These are phyloP conservation scores for Porites lobata DNA, from an alignment of 92 coral and sea anemone species.

Conservation along the genomic window DNA sequence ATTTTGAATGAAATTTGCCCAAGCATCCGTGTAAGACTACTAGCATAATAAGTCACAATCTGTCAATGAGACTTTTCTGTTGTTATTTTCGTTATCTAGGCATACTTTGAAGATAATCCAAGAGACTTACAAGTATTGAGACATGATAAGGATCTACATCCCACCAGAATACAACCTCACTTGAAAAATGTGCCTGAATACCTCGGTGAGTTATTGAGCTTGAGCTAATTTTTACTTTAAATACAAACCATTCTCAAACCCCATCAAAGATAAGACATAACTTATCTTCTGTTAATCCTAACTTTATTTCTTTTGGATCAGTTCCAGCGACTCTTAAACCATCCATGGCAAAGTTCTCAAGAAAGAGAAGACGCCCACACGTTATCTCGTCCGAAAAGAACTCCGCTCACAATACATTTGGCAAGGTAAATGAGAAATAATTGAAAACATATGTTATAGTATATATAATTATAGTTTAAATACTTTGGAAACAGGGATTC, in stretches of 20 bases:
- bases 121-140: constrained; percentile 95
- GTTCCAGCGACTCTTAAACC: constrained; percentile 93
- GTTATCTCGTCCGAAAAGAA: constrained; percentile 68
- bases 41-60: no score
- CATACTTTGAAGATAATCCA: constrained; percentile 98
- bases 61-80: no score
- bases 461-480: no score
- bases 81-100: constrained; percentile 38
- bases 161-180: constrained; percentile 95
- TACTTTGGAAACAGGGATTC: no score
- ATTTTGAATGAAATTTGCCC: no score
- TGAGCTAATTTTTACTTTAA: neutral
- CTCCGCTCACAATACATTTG: constrained; percentile 37
- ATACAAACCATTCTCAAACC: no score
- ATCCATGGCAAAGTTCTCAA: constrained; percentile 64
- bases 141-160: constrained; percentile 97
- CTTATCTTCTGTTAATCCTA: neutral
- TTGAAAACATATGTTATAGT: no score
- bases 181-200: constrained; percentile 97
- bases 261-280: neutral
- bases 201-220: constrained; percentile 71
- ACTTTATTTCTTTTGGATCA: constrained; percentile 13
- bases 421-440: constrained; percentile 21
- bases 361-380: constrained; percentile 72
- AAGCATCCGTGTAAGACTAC: no score